Evolutionary conservation across 2,113 vertebrate species (phyloP).

Genomic region (Mobula hypostoma): DNA sequence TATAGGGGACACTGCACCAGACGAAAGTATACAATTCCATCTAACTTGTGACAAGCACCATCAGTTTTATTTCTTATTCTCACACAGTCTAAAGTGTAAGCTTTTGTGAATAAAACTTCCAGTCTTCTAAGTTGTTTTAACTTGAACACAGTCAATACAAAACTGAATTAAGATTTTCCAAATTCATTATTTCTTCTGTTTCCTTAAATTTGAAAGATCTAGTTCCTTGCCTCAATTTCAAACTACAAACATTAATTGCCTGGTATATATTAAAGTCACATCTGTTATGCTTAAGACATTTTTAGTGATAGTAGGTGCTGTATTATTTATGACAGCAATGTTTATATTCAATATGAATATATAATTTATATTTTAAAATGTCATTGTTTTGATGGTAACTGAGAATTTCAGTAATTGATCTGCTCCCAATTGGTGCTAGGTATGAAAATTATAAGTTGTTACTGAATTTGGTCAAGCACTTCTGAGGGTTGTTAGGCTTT

Average conservation of each 20-base stretch:
- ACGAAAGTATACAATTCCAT: background rate
- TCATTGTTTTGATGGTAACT: constrained; percentile 14
- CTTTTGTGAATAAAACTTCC: background rate
- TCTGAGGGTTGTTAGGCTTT: background rate
- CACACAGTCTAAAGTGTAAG: background rate
- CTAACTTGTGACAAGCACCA: background rate
- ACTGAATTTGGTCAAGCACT: background rate
- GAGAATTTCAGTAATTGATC: background rate
- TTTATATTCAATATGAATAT: background rate
- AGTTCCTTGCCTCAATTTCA: background rate
- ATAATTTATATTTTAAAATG: background rate
- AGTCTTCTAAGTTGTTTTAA: background rate
- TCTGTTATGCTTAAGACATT: background rate
- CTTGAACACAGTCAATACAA: background rate
- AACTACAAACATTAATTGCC: background rate
- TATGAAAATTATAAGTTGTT: background rate
- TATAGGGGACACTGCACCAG: background rate
- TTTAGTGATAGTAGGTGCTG: background rate
- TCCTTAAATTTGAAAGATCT: background rate
- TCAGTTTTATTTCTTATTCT: background rate
- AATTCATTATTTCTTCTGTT: background rate
- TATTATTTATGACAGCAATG: background rate
- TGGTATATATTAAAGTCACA: background rate
- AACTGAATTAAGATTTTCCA: background rate
- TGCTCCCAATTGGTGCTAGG: background rate